Evolutionary conservation across 2,888 invertebrate species (phyloP).

Genomic region (Eustalomyia histrio): DNA sequence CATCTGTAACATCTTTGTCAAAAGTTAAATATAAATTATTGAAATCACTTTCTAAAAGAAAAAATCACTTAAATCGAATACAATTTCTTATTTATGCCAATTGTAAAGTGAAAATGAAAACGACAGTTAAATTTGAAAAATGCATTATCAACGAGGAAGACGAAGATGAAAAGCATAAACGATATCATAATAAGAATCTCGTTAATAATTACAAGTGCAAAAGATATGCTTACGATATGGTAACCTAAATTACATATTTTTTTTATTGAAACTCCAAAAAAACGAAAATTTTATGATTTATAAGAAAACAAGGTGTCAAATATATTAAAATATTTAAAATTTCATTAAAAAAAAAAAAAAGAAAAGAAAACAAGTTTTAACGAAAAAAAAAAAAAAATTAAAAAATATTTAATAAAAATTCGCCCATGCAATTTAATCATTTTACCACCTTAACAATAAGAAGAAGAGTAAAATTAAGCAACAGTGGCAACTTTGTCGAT

Average conservation of each 20-base stretch:
- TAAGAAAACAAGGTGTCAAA: slow-evolving; percentile 42
- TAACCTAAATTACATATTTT: slow-evolving; percentile 62
- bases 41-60: slow-evolving; percentile 59
- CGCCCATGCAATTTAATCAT: slow-evolving; percentile 44
- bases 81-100: slow-evolving; percentile 16
- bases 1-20: slow-evolving; percentile 7
- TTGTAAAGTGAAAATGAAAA: slow-evolving; percentile 57
- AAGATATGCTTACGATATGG: slow-evolving; percentile 67
- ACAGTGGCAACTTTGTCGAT: slow-evolving; percentile 9
- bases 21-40: slow-evolving; percentile 31
- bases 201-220: slow-evolving; percentile 60
- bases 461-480: slow-evolving; percentile 20
- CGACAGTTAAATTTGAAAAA: slow-evolving; percentile 71
- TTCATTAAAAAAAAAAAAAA: slow-evolving; percentile 34
- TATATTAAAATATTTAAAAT: slow-evolving; percentile 26
- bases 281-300: slow-evolving; percentile 45
- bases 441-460: slow-evolving; percentile 45
- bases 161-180: slow-evolving; percentile 75
- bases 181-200: slow-evolving; percentile 56
- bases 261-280: slow-evolving; percentile 5
- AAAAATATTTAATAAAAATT: slow-evolving; percentile 31
- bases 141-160: slow-evolving; percentile 77
- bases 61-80: background rate
- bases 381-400: background rate
- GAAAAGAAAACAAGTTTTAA: slow-evolving; percentile 52